Percentiles rank a stretch among this genome's conserved stretches.
These are phyloP conservation scores for Antrozous pallidus DNA, from an alignment of 2,797 vertebrate species.

Conservation along the genomic window DNA sequence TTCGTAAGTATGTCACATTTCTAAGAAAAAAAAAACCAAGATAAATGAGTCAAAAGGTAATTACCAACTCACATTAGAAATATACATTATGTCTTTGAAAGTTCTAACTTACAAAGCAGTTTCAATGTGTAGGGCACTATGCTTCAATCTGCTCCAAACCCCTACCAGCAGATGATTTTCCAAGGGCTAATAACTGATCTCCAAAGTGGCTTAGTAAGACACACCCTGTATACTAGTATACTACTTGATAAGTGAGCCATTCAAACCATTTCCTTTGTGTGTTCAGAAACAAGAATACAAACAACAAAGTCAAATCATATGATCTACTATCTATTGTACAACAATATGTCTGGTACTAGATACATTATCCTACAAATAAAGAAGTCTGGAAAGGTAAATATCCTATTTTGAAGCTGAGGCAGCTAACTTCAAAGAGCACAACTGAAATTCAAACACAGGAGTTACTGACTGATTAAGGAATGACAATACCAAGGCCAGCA, in stretches of 20 bases:
- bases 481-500: not conserved
- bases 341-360: not conserved
- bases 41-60: not conserved
- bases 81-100: not conserved
- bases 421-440: slow-evolving; percentile 22
- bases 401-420: slow-evolving; percentile 36
- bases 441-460: not conserved
- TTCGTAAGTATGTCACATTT: not conserved
- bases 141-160: not conserved
- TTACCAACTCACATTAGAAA: not conserved
- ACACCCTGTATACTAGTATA: not conserved
- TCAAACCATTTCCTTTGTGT: not conserved
- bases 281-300: slow-evolving; percentile 12
- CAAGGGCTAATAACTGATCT: slow-evolving; percentile 19
- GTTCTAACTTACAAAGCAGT: slow-evolving; percentile 1
- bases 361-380: not conserved
- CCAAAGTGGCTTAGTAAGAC: not conserved
- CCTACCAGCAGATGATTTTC: not conserved
- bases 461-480: not conserved
- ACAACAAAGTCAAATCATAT: not conserved
- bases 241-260: not conserved
- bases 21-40: slow-evolving; percentile 18
- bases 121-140: not conserved
- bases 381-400: not conserved
- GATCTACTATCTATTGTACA: slow-evolving; percentile 8